Evolutionary conservation across 1,140 invertebrate species (phyloP).

Genomic region (Popillia japonica): DNA sequence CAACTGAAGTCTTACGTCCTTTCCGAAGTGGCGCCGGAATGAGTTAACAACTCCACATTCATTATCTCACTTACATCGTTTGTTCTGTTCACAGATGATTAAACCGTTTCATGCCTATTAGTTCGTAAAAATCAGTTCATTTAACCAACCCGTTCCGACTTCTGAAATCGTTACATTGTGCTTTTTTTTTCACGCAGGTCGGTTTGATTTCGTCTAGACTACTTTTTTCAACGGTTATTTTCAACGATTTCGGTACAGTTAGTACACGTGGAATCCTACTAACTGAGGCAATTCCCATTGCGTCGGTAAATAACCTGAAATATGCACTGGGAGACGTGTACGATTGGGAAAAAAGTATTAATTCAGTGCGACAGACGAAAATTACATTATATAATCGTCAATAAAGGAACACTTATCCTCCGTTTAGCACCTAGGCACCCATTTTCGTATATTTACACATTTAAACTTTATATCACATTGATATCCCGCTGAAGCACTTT

Average conservation of each 20-base stretch:
- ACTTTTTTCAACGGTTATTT: not conserved
- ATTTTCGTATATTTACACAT: slow-evolving; percentile 16
- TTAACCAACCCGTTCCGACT: not conserved
- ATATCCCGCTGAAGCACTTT: slow-evolving; percentile 11
- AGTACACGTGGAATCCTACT: not conserved
- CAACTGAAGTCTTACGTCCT: slow-evolving; percentile 5
- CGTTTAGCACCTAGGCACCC: not conserved
- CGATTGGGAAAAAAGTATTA: no score
- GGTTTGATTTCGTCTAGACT: not conserved
- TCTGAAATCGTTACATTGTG: not conserved
- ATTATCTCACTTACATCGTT: slow-evolving; percentile 32
- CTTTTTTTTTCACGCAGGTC: not conserved
- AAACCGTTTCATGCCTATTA: slow-evolving; percentile 30
- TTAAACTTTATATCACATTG: not conserved
- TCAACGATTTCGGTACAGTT: not conserved
- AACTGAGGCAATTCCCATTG: not conserved
- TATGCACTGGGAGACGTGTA: not conserved
- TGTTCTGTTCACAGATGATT: slow-evolving; percentile 29
- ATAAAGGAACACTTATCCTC: not conserved
- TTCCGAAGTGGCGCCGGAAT: slow-evolving; percentile 12
- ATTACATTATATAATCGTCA: no score
- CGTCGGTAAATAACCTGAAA: not conserved
- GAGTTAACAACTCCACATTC: slow-evolving; percentile 30
- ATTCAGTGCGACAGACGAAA: no score
- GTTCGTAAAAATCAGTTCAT: slow-evolving; percentile 30